Evolutionary conservation across 2,113 vertebrate species (phyloP).

Genomic region (Thryonomys swinderianus): DNA sequence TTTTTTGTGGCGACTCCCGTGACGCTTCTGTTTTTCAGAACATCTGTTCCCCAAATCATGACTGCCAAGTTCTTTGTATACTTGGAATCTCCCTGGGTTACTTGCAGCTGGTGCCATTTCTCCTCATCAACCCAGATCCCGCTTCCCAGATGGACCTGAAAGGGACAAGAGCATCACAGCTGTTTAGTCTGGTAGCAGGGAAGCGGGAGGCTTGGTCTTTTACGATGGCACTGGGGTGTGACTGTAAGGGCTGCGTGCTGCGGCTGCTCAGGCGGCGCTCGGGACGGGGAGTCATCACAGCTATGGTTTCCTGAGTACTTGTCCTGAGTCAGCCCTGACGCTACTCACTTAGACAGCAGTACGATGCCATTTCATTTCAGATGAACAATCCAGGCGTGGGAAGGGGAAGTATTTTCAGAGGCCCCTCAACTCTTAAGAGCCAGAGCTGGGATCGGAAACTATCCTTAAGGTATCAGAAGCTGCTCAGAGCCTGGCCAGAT

Average conservation of each 20-base stretch:
- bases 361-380: background rate
- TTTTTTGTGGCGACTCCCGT: slow-evolving; percentile 99
- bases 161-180: slow-evolving; percentile 71
- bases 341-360: background rate
- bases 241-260: background rate
- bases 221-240: background rate
- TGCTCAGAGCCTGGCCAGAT: background rate
- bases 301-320: too few species aligned
- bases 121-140: slow-evolving; percentile 99
- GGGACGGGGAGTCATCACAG: background rate
- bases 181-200: slow-evolving; percentile 31
- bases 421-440: background rate
- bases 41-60: slow-evolving; percentile 99
- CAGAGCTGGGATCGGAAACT: background rate
- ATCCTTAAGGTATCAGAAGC: background rate
- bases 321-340: background rate
- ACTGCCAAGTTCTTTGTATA: slow-evolving; percentile 99
- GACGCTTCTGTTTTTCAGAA: slow-evolving; percentile 98
- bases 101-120: slow-evolving; percentile 99
- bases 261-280: background rate
- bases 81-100: slow-evolving; percentile 99
- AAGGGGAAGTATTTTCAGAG: background rate
- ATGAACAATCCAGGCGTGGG: background rate
- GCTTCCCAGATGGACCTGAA: slow-evolving; percentile 97
- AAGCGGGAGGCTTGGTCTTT: slow-evolving; percentile 27